Evolutionary conservation across 2,888 invertebrate species (phyloP).

Genomic region (Volucella inanis): DNA sequence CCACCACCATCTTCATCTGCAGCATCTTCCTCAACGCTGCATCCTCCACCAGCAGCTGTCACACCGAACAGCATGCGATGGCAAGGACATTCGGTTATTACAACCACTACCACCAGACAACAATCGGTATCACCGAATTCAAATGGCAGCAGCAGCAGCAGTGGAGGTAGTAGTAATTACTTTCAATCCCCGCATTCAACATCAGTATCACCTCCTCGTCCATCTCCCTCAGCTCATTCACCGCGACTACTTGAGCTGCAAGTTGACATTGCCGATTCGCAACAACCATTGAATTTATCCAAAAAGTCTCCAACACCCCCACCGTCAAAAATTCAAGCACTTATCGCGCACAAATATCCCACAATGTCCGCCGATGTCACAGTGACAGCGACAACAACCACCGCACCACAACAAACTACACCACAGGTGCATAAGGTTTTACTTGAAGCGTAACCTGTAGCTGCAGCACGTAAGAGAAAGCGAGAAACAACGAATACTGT

Average conservation of each 20-base stretch:
- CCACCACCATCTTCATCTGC: conserved; percentile 78
- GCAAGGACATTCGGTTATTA: conserved; percentile 85
- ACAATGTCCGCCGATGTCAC: conserved; percentile 82
- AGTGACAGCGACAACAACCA: conserved; percentile 80
- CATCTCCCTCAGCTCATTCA: conserved; percentile 82
- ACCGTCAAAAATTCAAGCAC: conserved; percentile 84
- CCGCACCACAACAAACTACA: conserved; percentile 72
- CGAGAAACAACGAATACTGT: conserved; percentile 67
- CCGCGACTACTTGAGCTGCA: conserved; percentile 89
- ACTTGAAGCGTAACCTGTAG: conserved; percentile 85
- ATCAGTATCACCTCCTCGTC: conserved; percentile 83
- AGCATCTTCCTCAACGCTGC: conserved; percentile 72
- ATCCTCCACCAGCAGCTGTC: conserved; percentile 79
- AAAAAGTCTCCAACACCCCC: conserved; percentile 92
- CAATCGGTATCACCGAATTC: conserved; percentile 82
- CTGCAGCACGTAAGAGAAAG: conserved; percentile 36
- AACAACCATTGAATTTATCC: conserved; percentile 94
- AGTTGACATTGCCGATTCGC: conserved; percentile 91
- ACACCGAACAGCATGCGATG: conserved; percentile 80
- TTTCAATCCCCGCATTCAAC: conserved; percentile 83
- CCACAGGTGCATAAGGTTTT: conserved; percentile 85
- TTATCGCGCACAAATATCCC: conserved; percentile 81
- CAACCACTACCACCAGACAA: conserved; percentile 85
- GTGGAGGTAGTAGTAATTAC: conserved; percentile 81
- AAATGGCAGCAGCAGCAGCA: conserved; percentile 78